A percentile compares a stretch with the other conserved stretches of the same genome.
Evolutionary conservation across 2,888 invertebrate species (phyloP).

Genomic region (Drosophila nr. medialis): DNA sequence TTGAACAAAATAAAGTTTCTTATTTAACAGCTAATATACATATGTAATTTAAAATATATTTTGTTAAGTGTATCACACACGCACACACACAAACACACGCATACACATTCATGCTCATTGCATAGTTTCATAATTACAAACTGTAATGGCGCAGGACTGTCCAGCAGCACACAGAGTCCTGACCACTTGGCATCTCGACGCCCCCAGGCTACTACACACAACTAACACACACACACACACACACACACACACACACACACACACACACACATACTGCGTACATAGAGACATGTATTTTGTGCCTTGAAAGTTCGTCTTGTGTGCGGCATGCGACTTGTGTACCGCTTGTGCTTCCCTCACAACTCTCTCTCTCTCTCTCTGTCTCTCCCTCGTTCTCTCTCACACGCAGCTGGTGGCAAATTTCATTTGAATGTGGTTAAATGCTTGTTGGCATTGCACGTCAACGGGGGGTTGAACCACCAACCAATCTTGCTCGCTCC

Average conservation of each 20-base stretch:
- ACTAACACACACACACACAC: conserved; percentile 16
- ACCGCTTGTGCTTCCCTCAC: conserved; percentile 1
- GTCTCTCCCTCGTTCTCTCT: not conserved
- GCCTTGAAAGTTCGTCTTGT: conserved; percentile 52
- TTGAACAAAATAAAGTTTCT: not conserved
- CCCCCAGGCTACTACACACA: conserved; percentile 25
- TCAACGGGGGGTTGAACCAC: conserved; percentile 54
- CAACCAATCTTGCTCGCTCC: not conserved
- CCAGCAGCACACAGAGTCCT: conserved; percentile 33
- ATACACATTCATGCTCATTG: conserved; percentile 26
- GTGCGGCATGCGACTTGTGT: conserved; percentile 67
- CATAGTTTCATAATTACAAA: conserved; percentile 76
- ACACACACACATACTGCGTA: no score
- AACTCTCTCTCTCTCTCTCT: not conserved
- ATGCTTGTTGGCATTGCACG: conserved; percentile 74
- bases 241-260: no score
- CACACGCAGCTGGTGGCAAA: conserved; percentile 67
- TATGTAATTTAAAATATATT: not conserved
- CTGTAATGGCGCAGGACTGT: conserved; percentile 64
- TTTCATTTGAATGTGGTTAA: conserved; percentile 74
- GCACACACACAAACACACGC: conserved; percentile 9
- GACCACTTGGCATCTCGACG: conserved; percentile 56
- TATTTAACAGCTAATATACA: not conserved
- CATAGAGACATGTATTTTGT: conserved; percentile 34
- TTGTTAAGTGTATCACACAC: conserved; percentile 11